These are phyloP conservation scores for Eriosoma lanigerum DNA, from an alignment of 1,140 invertebrate genomes.

Conservation along the genomic window DNA sequence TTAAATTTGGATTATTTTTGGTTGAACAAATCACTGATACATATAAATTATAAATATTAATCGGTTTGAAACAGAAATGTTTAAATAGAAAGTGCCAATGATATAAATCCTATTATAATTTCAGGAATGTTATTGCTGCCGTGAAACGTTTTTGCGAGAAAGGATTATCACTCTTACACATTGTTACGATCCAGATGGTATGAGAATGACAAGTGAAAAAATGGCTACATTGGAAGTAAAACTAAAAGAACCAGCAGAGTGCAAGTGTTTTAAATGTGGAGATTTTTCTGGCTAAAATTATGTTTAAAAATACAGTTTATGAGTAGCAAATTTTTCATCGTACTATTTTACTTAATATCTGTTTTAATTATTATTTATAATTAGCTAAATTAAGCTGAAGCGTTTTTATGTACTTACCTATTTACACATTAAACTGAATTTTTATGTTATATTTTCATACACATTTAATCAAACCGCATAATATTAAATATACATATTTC, in stretches of 20 bases:
- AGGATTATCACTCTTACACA: conserved; percentile 76
- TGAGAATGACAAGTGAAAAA: conserved; percentile 66
- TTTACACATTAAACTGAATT: not conserved
- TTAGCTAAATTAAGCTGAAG: not conserved
- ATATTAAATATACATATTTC: too few species aligned
- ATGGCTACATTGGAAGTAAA: conserved; percentile 75
- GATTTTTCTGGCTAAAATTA: conserved; percentile 54
- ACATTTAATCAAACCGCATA: not conserved
- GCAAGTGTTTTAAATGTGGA: conserved; percentile 86
- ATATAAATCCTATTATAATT: not conserved
- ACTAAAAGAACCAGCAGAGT: conserved; percentile 81
- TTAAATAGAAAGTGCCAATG: too few species aligned
- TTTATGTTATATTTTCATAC: not conserved
- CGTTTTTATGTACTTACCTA: not conserved
- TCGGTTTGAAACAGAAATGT: too few species aligned
- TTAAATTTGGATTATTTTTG: too few species aligned
- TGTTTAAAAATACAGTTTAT: conserved; percentile 13
- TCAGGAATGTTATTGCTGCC: conserved; percentile 88
- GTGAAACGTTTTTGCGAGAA: conserved; percentile 80
- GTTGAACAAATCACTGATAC: too few species aligned
- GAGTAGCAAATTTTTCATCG: not conserved
- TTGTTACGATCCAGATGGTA: conserved; percentile 84
- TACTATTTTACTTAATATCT: not conserved
- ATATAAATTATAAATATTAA: too few species aligned
- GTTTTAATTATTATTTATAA: conserved; percentile 15